phyloP scores from a whole-genome alignment of 2,888 invertebrate genomes.

The Stenchaetothrips biformis region DNA sequence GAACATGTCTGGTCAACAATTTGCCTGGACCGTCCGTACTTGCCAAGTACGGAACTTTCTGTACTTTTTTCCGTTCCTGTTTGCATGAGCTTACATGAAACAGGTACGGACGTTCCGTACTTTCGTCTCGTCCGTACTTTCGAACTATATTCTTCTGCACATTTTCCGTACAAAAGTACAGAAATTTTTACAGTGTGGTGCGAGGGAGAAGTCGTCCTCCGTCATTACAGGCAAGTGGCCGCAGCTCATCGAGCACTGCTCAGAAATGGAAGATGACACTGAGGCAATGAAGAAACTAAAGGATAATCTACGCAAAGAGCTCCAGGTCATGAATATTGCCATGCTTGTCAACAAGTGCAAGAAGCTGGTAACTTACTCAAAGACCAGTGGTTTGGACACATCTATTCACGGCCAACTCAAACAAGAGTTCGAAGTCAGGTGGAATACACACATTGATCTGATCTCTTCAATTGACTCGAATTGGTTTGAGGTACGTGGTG shows the following conservation, averaged over 20 bases:
- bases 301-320: neutral
- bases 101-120: too few relatives aligned
- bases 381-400: neutral
- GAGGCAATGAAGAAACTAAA: neutral
- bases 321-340: neutral
- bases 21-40: too few relatives aligned
- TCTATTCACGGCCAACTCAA: neutral
- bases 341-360: neutral
- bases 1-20: too few relatives aligned
- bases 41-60: too few relatives aligned
- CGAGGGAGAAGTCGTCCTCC: neutral
- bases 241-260: neutral
- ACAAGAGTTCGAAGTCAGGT: conserved; percentile 2
- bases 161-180: too few relatives aligned
- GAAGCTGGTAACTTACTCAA: neutral
- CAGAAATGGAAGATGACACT: neutral
- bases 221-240: neutral
- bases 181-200: neutral
- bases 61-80: too few relatives aligned
- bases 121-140: too few relatives aligned
- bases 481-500: neutral
- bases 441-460: neutral
- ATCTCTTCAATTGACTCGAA: neutral
- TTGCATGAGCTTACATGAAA: too few relatives aligned
- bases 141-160: too few relatives aligned